Base-by-base conservation (phyloP, 1,140 invertebrate genomes). In the Sinonovacula constricta region DNA sequence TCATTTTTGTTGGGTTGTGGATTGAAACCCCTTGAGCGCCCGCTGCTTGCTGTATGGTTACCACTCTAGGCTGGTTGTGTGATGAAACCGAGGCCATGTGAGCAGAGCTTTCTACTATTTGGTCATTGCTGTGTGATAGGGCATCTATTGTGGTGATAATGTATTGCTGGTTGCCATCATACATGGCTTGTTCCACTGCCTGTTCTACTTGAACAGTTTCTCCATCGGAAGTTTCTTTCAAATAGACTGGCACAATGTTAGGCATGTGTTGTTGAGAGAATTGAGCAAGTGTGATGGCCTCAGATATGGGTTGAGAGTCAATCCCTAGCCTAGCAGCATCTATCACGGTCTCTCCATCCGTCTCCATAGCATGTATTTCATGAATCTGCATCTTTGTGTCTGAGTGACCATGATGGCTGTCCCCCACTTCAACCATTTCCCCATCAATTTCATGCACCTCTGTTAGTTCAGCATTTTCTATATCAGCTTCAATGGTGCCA, bases 281-380 rank as follows among this genome's bases (percentile, higher is more conserved):
- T 34, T 76, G 72, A 36, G 72, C 72, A 3, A 76, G 62, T 12
- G 72, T 76, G 22, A 76, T 76, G 15, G 72, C 72, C 24, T 76
- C 72, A 34, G 72, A 65, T 22, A 76, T 76, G n/a, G 63, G 72
- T 33, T 65, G 62, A 1, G 10, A 12, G 45, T 49, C 45, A n/a
- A 49, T 49, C 45, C 45, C 10, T 12, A 10, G n/a, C 1, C n/a
- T 49, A 51, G 22, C 39, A 45, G 3, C 1, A 12, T 62, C 49
- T 26, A 22, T 3, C 26, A 7, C 30, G 5, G 30, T 22, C 14
- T 26, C 45, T 36, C 22, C 39, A 15, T 59, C 39, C 5, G 45
- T 36, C 0, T 45, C 30, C 45, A 62, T 51, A 22, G 10, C 49
- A 7, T 71, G 54, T 24, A 14, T 22, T 10, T 45, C 30, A 15